These are phyloP conservation scores for Sternotherus odoratus DNA, from an alignment of 2,797 vertebrate genomes.

Conservation along the genomic window DNA sequence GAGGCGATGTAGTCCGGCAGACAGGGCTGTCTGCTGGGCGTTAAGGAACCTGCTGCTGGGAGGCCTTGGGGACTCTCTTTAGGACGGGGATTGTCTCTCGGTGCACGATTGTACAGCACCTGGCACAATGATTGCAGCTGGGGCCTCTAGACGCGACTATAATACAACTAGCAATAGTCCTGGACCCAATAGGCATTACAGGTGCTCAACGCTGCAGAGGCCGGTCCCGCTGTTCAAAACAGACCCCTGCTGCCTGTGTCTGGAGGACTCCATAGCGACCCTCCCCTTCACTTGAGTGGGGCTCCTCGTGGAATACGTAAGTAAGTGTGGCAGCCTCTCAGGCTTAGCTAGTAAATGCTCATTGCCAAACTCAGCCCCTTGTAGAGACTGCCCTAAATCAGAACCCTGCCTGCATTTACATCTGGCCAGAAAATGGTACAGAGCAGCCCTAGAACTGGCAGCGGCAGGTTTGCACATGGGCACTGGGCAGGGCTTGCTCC, in stretches of 20 bases:
- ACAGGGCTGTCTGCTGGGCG: background rate
- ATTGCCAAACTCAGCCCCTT: background rate
- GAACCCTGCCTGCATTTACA: background rate
- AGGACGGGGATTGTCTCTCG: background rate
- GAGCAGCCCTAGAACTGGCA: background rate
- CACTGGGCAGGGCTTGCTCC: background rate
- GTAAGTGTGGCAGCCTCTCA: background rate
- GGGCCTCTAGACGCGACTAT: background rate
- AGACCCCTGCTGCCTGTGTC: background rate
- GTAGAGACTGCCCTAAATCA: background rate
- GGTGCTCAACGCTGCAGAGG: background rate
- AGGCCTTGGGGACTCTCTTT: slow-evolving; percentile 35
- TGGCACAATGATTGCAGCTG: background rate
- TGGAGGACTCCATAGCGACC: background rate
- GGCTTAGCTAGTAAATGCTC: background rate
- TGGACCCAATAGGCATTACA: background rate
- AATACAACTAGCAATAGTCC: background rate
- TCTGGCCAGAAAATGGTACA: background rate
- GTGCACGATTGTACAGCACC: background rate
- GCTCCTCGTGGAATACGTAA: background rate
- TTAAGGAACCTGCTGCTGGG: background rate
- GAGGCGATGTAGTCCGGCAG: background rate
- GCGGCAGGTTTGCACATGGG: background rate
- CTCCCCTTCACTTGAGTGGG: background rate
- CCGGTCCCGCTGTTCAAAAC: background rate